Percentiles rank a stretch among this genome's conserved stretches.
Evolutionary conservation across 1,140 invertebrate species (phyloP).

Genomic region (Brachionus calyciflorus): DNA sequence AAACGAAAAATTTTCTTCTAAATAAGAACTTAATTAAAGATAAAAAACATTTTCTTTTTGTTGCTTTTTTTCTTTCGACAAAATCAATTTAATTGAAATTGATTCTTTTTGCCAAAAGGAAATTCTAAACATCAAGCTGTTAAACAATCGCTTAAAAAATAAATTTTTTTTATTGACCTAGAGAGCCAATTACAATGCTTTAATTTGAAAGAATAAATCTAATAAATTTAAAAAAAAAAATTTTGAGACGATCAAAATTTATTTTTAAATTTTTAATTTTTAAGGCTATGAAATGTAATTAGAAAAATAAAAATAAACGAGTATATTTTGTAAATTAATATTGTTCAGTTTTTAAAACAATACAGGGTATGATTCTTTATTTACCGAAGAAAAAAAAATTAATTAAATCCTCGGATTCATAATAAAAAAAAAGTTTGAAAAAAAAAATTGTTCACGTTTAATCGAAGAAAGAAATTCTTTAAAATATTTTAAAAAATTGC

Average conservation of each 20-base stretch:
- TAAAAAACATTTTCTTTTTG: too few species aligned
- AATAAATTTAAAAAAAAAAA: not conserved
- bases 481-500: slow-evolving; percentile 14
- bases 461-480: not conserved
- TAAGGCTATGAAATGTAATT: too few species aligned
- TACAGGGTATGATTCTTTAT: not conserved
- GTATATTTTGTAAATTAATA: slow-evolving; percentile 26
- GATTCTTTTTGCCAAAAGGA: too few species aligned
- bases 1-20: not conserved
- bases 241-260: too few species aligned
- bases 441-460: slow-evolving; percentile 7
- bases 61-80: too few species aligned
- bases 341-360: not conserved
- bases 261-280: too few species aligned
- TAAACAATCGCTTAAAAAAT: too few species aligned
- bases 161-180: too few species aligned
- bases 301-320: not conserved
- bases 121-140: too few species aligned
- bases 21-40: slow-evolving; percentile 19
- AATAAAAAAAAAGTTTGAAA: not conserved
- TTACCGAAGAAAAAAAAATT: not conserved
- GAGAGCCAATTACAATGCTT: too few species aligned
- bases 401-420: slow-evolving; percentile 13
- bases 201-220: too few species aligned
- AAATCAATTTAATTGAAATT: not conserved